Conservation (phyloP, 2,113 vertebrate species). For the Centropristis striata region DNA sequence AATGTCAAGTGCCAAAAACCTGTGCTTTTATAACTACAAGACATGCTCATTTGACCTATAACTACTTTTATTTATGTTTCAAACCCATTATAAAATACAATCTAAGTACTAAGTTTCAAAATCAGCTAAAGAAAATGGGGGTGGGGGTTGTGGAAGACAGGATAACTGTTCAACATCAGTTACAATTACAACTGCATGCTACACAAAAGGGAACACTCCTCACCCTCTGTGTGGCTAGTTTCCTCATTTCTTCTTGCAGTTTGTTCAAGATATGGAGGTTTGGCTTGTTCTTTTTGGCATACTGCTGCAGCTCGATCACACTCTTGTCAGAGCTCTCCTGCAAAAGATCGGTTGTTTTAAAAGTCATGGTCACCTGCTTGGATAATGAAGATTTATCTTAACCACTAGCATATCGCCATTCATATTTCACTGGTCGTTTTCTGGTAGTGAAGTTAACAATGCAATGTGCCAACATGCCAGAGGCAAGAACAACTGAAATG, state of each 20-base stretch:
- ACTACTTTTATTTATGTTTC: not conserved
- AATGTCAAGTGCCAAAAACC: not conserved
- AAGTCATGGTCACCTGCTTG: not conserved
- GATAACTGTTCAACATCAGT: not conserved
- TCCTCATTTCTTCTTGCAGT: conserved; percentile 97
- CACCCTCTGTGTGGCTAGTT: conserved; percentile 94
- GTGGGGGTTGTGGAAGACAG: not conserved
- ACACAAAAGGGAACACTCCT: not conserved
- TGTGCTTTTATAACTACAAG: no score
- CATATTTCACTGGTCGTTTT: not conserved
- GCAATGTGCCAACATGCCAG: not conserved
- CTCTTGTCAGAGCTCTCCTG: conserved; percentile 98
- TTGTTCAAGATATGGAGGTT: conserved; percentile 99
- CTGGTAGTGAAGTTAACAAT: not conserved
- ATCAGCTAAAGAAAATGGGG: not conserved
- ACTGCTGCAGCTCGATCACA: conserved; percentile 98
- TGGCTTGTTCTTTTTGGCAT: conserved; percentile 99
- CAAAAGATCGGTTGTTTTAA: not conserved
- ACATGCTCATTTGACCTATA: no score
- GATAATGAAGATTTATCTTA: not conserved
- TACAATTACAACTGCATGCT: not conserved
- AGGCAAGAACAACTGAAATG: not conserved
- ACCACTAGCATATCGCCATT: not conserved
- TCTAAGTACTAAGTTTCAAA: not conserved
- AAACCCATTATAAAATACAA: not conserved